Evolutionary conservation across 2,888 invertebrate species (phyloP), one percentile per base, ranked within the genome.

Genomic region (Lymantria dispar): DNA sequence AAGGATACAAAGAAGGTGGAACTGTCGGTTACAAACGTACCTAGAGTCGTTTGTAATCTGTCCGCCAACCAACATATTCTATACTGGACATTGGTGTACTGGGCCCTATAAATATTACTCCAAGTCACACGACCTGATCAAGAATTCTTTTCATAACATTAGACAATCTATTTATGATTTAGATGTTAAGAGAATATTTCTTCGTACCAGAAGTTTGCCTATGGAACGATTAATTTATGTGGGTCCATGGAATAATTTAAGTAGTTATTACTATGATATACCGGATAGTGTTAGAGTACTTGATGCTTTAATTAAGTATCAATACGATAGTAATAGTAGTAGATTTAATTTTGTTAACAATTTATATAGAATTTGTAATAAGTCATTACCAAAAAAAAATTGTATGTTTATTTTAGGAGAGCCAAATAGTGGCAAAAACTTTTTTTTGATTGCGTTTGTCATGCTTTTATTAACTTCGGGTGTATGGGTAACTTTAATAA

Each of bases 381-480:
- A 33, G 33, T 10, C 33, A 1, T 33, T 47, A 10, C 54, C 48
- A 37, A 54, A 54, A 13, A 47, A 40, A 15, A 48, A 54, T 45
- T 54, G 47, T 50, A 15, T 54, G 12, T 54, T 50, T 40, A 11
- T 54, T 0, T 47, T 54, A 8, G 48, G 47, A 9, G 44, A 48
- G 0, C 55, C 55, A 0, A 55, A 55, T 45, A 51, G 51, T 0
- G 48, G 55, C 33, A 52, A 52, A 45, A 55, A 55, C 8, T 45
- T 47, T 44, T 55, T 52, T 55, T 49, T 44, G 55, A 55, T 52
- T 48, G 31, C 11, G 49, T 50, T 0, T 10, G 43, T 1, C 41
- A 49, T 53, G 49, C 33, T 9, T 53, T 53, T 47, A 47, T 53
- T 44, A 53, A 53, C 11, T 53, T 53, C 31, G 50, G 54, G 7